These are phyloP conservation scores for Indicator maculatus DNA, from an alignment of 2,113 vertebrate species.

Conservation along the genomic window DNA sequence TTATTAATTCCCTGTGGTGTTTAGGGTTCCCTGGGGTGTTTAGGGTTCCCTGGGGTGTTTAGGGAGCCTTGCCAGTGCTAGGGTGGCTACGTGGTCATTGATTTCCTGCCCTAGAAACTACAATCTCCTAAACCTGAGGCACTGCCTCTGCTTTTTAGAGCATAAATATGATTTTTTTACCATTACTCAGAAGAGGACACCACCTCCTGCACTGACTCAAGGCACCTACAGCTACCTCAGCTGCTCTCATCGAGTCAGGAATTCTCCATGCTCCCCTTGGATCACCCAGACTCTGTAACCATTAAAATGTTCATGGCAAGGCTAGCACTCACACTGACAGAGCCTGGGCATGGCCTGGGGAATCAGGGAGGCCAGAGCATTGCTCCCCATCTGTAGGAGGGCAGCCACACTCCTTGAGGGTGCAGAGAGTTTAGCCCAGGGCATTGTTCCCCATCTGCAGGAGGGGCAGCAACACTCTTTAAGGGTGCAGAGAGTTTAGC, in stretches of 20 bases:
- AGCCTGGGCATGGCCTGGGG: background rate
- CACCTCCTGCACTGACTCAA: background rate
- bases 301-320: background rate
- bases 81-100: background rate
- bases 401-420: background rate
- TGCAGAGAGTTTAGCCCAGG: background rate
- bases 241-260: background rate
- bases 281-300: background rate
- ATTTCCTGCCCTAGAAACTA: background rate
- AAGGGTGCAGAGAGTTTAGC: background rate
- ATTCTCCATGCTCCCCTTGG: background rate
- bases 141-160: background rate
- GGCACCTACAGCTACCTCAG: background rate
- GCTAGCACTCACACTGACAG: background rate
- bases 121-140: background rate
- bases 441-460: background rate
- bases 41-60: background rate
- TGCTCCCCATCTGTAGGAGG: background rate
- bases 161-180: background rate
- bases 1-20: background rate
- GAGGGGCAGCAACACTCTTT: background rate
- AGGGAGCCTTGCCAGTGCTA: background rate
- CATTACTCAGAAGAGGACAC: background rate
- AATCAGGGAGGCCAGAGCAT: background rate
- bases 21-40: too few species aligned